A percentile compares a stretch with the other conserved stretches of the same genome.
phyloP scores from a whole-genome alignment of 1,140 invertebrate species.

The Cotesia vestalis region DNA sequence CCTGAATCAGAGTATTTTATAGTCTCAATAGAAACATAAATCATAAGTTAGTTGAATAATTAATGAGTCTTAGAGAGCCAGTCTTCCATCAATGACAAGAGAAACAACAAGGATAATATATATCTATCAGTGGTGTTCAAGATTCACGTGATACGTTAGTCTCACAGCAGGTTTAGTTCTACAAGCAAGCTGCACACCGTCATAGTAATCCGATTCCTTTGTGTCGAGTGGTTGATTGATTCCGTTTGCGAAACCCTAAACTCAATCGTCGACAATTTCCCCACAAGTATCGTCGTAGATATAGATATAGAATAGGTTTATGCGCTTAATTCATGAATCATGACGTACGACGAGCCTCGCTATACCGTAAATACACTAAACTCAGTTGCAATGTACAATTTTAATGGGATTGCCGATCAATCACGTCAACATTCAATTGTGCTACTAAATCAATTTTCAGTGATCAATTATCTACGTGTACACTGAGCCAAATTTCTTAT shows the following conservation, averaged over 20 bases:
- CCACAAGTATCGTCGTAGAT: not conserved
- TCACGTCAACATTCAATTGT: not conserved
- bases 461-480: not conserved
- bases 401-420: conserved; percentile 10
- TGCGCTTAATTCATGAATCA: not conserved
- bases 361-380: conserved; percentile 6
- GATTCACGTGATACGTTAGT: conserved; percentile 5
- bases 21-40: too few species aligned
- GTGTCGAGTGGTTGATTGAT: conserved; percentile 14
- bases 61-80: too few species aligned
- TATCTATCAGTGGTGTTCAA: conserved; percentile 13
- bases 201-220: conserved; percentile 23
- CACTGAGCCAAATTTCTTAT: not conserved
- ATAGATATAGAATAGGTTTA: not conserved
- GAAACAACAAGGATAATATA: conserved; percentile 7
- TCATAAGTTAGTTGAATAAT: too few species aligned
- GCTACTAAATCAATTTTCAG: not conserved
- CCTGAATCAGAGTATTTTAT: too few species aligned
- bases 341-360: not conserved
- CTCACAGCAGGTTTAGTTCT: not conserved
- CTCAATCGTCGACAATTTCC: not conserved
- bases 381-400: conserved; percentile 2
- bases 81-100: too few species aligned
- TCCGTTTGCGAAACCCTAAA: conserved; percentile 20
- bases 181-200: not conserved